Base-by-base conservation (phyloP, 1,140 invertebrate genomes). In the Pogonognathellus flavescens region DNA sequence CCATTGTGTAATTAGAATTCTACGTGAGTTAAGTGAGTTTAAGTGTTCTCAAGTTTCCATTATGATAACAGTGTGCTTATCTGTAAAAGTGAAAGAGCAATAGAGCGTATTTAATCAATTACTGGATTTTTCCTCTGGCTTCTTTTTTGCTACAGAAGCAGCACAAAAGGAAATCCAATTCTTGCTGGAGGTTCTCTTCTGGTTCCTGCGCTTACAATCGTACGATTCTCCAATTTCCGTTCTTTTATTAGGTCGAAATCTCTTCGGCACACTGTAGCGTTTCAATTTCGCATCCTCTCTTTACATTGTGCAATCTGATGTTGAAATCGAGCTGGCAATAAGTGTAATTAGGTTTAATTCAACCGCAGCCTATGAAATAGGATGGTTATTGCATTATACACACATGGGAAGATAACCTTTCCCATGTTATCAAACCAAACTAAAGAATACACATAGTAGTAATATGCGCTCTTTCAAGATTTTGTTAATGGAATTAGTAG, bases 51-150 rank as follows among this genome's bases (percentile, higher is more conserved):
- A 41, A 41, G 31, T 41, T 41, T 41, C 31, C 31, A 41, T 41
- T 41, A 41, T 41, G 31, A 41, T 41, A 41, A 41, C 31, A 41
- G 1, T 41, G 31, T 41, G 6, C 31, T 41, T 41, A 41, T 41
- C 31, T 41, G 31, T 1, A 41, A 41, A 41, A 41, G 31, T 66
- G 62, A 66, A 66, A 66, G 31, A 41, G 62, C 62, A 66, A 14
- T 9, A 10, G 14, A 66, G 62, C 62, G 62, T 66, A 14, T 66
- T 66, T 66, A 66, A 66, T 66, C 62, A 66, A 66, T 66, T 66
- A 66, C 62, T 2, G 20, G 62, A 66, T 25, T 66, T 66, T 66
- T 25, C 25, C 62, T 66, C 22, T 14, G 25, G 10, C 20, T 41
- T 20, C 62, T 31, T 55, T 66, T 66, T 66, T 10, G 62, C 22